A percentile compares a stretch with the other conserved stretches of the same genome.
Evolutionary conservation across 2,113 vertebrate genomes (phyloP).

Genomic region (Cricetomys ansorgei): DNA sequence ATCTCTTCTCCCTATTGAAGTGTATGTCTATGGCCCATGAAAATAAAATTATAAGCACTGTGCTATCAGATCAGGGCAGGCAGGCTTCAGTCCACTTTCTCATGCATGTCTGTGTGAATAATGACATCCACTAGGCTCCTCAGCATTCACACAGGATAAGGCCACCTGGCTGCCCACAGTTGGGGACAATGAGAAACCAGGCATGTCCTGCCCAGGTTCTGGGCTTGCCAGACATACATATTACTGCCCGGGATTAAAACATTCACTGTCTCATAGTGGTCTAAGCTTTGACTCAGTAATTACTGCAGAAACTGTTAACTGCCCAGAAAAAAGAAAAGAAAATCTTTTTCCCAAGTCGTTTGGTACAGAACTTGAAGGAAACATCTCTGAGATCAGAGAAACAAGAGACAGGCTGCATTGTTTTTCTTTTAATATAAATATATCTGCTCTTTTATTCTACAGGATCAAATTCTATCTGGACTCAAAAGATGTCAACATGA

Average conservation of each 20-base stretch:
- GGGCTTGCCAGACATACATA: neutral
- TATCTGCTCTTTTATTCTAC: slow-evolving; percentile 53
- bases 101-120: neutral
- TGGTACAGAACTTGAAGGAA: slow-evolving; percentile 53
- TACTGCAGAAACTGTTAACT: slow-evolving; percentile 42
- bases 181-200: neutral
- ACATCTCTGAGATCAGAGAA: slow-evolving; percentile 48
- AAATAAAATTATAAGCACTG: slow-evolving; percentile 18
- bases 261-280: neutral
- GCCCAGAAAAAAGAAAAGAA: neutral
- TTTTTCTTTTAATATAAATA: slow-evolving; percentile 19
- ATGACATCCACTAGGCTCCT: neutral
- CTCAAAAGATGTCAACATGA: slow-evolving; percentile 46
- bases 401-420: neutral
- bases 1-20: neutral
- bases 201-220: neutral
- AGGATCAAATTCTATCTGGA: slow-evolving; percentile 55
- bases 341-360: slow-evolving; percentile 23
- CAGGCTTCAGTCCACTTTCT: neutral
- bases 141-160: neutral
- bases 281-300: slow-evolving; percentile 20
- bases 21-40: neutral
- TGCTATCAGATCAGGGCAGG: neutral
- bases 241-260: neutral
- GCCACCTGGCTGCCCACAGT: neutral